Percentiles rank a stretch among this genome's conserved stretches.
Evolutionary conservation across 1,140 invertebrate species (phyloP).

Genomic region (Mycetomoellerius zeteki): DNA sequence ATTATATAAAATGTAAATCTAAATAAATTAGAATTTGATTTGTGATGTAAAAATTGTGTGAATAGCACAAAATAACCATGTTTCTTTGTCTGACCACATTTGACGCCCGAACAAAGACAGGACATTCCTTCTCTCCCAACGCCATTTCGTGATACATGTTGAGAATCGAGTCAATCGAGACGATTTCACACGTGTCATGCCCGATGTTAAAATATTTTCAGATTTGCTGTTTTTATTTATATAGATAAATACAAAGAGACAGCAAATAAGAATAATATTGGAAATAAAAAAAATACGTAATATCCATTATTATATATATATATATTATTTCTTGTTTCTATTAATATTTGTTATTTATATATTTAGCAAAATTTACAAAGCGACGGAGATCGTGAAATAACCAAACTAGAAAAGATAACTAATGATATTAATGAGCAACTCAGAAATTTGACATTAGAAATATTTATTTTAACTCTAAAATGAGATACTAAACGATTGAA

Average conservation of each 20-base stretch:
- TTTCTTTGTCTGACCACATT: background rate
- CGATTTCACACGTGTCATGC: background rate
- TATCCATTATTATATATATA: too few relatives aligned
- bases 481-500: too few relatives aligned
- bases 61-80: background rate
- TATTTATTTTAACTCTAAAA: too few relatives aligned
- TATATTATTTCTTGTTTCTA: too few relatives aligned
- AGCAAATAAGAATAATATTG: background rate
- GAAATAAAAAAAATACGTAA: too few relatives aligned
- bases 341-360: too few relatives aligned
- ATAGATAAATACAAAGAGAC: background rate
- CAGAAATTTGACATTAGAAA: too few relatives aligned
- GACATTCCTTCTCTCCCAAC: background rate
- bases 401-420: too few relatives aligned
- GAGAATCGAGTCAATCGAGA: background rate
- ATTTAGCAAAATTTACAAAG: too few relatives aligned
- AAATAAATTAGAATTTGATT: background rate
- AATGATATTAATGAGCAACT: too few relatives aligned
- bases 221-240: too few relatives aligned
- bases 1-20: background rate
- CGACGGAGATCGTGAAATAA: too few relatives aligned
- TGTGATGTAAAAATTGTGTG: background rate
- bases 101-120: background rate
- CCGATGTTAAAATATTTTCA: background rate
- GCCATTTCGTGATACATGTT: constrained; percentile 11